phyloP scores from a whole-genome alignment of 2,113 vertebrate species.

The Hipposideros armiger region DNA sequence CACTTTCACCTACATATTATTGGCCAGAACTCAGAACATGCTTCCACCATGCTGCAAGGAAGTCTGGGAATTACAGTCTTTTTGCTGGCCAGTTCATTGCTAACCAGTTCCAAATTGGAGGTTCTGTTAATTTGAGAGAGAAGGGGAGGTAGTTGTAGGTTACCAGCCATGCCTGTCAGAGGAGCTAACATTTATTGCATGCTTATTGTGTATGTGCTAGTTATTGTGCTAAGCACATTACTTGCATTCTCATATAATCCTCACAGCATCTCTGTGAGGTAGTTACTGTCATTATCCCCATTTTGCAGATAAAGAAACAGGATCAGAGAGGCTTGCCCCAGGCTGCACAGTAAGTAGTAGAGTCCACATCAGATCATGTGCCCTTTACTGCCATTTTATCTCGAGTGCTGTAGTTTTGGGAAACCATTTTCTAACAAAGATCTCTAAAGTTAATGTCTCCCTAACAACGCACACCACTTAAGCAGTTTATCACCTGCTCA shows the following conservation, averaged over 20 bases:
- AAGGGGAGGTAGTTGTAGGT: not conserved
- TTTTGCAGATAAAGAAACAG: not conserved
- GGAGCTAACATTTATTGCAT: not conserved
- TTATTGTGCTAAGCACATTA: not conserved
- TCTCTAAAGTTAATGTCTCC: not conserved
- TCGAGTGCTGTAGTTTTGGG: not conserved
- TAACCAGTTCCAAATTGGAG: not conserved
- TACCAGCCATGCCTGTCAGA: not conserved
- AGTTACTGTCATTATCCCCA: not conserved
- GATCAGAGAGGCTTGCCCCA: not conserved
- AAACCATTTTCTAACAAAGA: not conserved
- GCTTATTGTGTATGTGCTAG: not conserved
- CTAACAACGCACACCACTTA: not conserved
- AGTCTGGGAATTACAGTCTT: not conserved
- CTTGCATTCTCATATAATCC: not conserved
- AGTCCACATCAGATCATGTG: not conserved
- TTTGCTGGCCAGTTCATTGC: not conserved
- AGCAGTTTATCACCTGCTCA: not conserved
- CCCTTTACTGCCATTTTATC: not conserved
- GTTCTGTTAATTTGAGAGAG: constrained; percentile 1
- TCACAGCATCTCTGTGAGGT: not conserved
- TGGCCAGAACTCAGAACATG: not conserved
- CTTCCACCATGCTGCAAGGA: not conserved
- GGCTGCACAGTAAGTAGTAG: not conserved
- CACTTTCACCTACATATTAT: not conserved